These are phyloP conservation scores for Medauroidea extradentata DNA, from an alignment of 1,140 invertebrate genomes.

Conservation along the genomic window DNA sequence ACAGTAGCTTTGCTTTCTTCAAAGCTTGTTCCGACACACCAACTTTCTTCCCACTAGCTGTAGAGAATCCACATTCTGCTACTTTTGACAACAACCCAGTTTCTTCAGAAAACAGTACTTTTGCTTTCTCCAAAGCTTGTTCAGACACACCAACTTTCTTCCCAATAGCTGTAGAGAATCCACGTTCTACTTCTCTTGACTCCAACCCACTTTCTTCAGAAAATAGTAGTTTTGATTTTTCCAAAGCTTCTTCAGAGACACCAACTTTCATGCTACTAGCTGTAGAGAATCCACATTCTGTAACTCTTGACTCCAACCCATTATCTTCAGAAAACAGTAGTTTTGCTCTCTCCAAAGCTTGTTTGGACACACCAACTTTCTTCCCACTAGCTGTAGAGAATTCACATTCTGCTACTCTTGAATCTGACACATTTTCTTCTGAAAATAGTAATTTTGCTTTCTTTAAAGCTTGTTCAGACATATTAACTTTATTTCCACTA, in stretches of 20 bases:
- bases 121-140: conserved; percentile 34
- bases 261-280: conserved; percentile 40
- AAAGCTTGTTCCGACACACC: too few species aligned
- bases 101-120: conserved; percentile 29
- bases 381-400: conserved; percentile 40
- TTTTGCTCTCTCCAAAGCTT: conserved; percentile 16
- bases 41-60: too few species aligned
- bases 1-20: too few species aligned
- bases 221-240: conserved; percentile 15
- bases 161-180: conserved; percentile 34
- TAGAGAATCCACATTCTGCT: too few species aligned
- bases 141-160: conserved; percentile 39
- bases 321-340: conserved; percentile 10
- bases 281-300: conserved; percentile 25
- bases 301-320: neutral
- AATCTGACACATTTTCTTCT: neutral
- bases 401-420: neutral
- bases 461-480: conserved; percentile 5
- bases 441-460: neutral
- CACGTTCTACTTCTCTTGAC: neutral
- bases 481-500: conserved; percentile 19
- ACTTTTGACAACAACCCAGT: too few species aligned
- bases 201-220: neutral
- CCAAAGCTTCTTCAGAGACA: conserved; percentile 30
- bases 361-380: conserved; percentile 36